A percentile compares a stretch with the other conserved stretches of the same genome.
These are phyloP conservation scores for Propsilocerus akamusi DNA, from an alignment of 1,140 invertebrate species.

Conservation along the genomic window DNA sequence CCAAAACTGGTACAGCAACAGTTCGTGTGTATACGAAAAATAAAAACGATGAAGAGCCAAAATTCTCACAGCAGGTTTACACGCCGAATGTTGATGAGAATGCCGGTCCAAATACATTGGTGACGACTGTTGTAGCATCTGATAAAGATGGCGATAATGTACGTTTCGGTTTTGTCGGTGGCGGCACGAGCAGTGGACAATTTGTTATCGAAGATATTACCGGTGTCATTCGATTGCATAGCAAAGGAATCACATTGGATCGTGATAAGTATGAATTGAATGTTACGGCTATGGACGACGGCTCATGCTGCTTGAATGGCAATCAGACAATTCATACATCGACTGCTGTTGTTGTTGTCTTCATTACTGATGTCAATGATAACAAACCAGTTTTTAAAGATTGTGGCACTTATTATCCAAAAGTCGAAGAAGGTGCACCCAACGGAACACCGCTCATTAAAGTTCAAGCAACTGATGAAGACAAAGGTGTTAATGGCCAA, in stretches of 20 bases:
- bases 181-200: constrained; percentile 71
- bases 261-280: constrained; percentile 84
- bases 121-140: constrained; percentile 85
- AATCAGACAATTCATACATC: constrained; percentile 72
- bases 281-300: constrained; percentile 86
- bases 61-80: constrained; percentile 91
- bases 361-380: constrained; percentile 91
- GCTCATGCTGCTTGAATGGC: constrained; percentile 77
- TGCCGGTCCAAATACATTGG: constrained; percentile 80
- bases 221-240: constrained; percentile 77
- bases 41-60: constrained; percentile 90
- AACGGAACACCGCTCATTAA: constrained; percentile 86
- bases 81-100: constrained; percentile 93
- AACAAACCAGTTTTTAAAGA: constrained; percentile 90
- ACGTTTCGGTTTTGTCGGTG: constrained; percentile 81
- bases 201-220: constrained; percentile 93
- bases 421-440: constrained; percentile 80
- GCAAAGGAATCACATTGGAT: constrained; percentile 65
- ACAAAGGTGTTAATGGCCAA: constrained; percentile 87
- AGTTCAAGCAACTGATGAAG: constrained; percentile 83
- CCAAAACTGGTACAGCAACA: constrained; percentile 79
- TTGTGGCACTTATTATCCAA: constrained; percentile 76
- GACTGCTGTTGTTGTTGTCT: constrained; percentile 89
- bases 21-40: constrained; percentile 90
- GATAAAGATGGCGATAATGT: constrained; percentile 94